Base-by-base conservation (phyloP, 2,888 invertebrate genomes). In the Melangyna quadrimaculata region DNA sequence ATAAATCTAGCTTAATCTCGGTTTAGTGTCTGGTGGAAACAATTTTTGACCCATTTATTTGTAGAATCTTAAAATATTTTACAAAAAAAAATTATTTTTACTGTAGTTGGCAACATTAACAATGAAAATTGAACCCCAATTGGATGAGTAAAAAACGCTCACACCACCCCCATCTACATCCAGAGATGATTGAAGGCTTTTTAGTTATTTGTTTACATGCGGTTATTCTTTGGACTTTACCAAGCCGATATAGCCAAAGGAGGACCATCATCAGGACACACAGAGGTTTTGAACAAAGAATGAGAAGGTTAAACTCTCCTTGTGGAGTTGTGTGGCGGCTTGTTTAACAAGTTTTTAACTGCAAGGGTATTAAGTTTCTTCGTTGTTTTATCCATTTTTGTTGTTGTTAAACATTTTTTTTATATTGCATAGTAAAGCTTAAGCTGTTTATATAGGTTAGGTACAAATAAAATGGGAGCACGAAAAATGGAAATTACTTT, bases 311-410 rank as follows among this genome's bases (percentile, higher is more conserved):
- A 45, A 74, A 74, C 83, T 79, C 83, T 79, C 74, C 65, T 75
- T 71, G 63, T 43, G 10, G 69, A 63, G 55, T 32, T 35, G 53
- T 35, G 53, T 17, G 69, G 74, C 32, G 63, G 65, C 79, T 84
- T 79, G 83, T 75, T 71, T 59, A 75, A 84, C 83, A 84, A 84
- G 79, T 84, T 79, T 70, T 83, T 53, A 79, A 83, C 79, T 79
- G 65, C 35, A 61, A 67, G 57, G 71, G 65, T 37, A 74, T 45
- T 69, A 67, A 59, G 73, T 75, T 80, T 61, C 63, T 61, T 22
- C 19, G 27, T 32, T 24, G 37, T 22, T 59, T n/a, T 17, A 17
- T 55, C 9, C 1, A 9, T 55, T 55, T 55, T 40, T n/a, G n/a
- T n/a, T n/a, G n/a, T 24, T 72, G 37, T 29, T 37, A 6, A 19